Conservation (phyloP, 2,888 invertebrate genomes). For the Synanthedon andrenaeformis region DNA sequence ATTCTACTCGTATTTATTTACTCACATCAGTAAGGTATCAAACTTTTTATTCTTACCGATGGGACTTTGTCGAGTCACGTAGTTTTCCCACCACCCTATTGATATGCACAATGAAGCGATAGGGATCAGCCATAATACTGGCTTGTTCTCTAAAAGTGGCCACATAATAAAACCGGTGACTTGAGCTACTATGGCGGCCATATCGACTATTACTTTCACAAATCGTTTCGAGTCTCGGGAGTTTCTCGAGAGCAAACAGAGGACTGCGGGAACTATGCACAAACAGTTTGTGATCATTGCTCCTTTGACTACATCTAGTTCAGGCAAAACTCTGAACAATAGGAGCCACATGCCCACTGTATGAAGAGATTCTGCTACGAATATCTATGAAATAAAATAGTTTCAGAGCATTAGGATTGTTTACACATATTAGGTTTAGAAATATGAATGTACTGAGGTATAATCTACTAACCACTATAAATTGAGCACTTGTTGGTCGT, state of each 20-base stretch:
- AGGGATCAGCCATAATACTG: slow-evolving; percentile 87
- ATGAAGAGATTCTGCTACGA: slow-evolving; percentile 89
- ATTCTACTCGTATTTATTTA: not conserved
- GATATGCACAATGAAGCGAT: slow-evolving; percentile 87
- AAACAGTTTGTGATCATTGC: slow-evolving; percentile 97
- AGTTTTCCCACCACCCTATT: slow-evolving; percentile 98
- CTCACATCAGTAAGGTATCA: not conserved
- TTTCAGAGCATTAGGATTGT: slow-evolving; percentile 27
- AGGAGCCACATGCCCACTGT: slow-evolving; percentile 88
- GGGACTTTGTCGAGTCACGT: slow-evolving; percentile 87
- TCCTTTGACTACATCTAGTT: slow-evolving; percentile 93
- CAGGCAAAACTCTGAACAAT: slow-evolving; percentile 89
- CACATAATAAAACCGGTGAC: slow-evolving; percentile 92
- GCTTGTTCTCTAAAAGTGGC: slow-evolving; percentile 85
- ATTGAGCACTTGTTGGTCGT: slow-evolving; percentile 73
- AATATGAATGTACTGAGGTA: no score
- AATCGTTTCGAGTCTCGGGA: slow-evolving; percentile 84
- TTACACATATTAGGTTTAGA: slow-evolving; percentile 28
- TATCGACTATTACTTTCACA: slow-evolving; percentile 83
- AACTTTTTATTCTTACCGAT: slow-evolving; percentile 68
- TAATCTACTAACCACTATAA: slow-evolving; percentile 45
- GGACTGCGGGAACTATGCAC: slow-evolving; percentile 87
- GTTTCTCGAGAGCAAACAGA: slow-evolving; percentile 84
- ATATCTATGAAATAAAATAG: slow-evolving; percentile 58
- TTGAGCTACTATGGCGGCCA: slow-evolving; percentile 88